Evolutionary conservation across 2,113 vertebrate species (phyloP), one percentile per base, ranked within the genome.

Genomic region (Eulemur rufifrons): DNA sequence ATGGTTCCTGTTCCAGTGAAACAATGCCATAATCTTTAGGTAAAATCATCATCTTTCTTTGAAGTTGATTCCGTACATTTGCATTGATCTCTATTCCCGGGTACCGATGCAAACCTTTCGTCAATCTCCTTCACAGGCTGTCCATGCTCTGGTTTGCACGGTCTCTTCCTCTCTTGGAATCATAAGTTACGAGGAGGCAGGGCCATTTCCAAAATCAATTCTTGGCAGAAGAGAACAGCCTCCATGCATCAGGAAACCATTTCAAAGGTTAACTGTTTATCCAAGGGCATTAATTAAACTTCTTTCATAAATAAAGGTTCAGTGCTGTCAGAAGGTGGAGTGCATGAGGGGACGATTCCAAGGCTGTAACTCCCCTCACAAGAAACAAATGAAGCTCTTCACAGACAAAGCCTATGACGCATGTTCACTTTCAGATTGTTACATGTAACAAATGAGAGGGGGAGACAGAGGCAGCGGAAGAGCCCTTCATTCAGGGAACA

Each of bases 201-300:
- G 61, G 42, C 42, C 91, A 80, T 91, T 96, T 97, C 96, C 96
- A 95, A 78, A 96, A 97, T 97, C 93, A 95, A 94, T 96, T 97
- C 52, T 95, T 97, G 94, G 96, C 96, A 95, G 20, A 27, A 84
- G 47, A 89, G 91, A 73, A 94, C 84, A 89, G 91, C 66, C 83
- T 93, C 66, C 84, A 86, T 91, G 97, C 94, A 94, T 90, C 94
- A 94, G 82, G 91, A 93, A 97, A 81, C 47, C 42, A 64, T 95
- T 97, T 97, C 90, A 98, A 96, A 98, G 95, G 96, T 97, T 96
- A 97, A 76, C 85, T 69, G 76, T 86, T 80, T 96, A 92, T 97
- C 80, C 95, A 97, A 96, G 95, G 92, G 85, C 95, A 96, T 97
- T 98, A 97, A 97, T 97, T 95, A 97, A 95, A 95, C 37, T 23